These are phyloP conservation scores for Mythimna ferrago DNA, from an alignment of 2,888 invertebrate genomes.

Conservation along the genomic window DNA sequence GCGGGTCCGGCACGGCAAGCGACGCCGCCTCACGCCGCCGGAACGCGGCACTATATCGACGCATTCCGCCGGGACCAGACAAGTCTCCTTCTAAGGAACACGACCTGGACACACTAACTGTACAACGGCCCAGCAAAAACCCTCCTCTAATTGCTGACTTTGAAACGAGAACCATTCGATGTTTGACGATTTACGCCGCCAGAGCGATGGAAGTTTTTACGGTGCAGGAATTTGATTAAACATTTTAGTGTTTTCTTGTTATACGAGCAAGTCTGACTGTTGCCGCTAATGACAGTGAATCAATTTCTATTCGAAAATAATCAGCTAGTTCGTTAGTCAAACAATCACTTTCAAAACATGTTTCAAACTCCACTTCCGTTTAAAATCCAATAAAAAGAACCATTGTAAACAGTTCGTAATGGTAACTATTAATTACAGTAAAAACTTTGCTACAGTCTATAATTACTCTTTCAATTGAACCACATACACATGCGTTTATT, in stretches of 20 bases:
- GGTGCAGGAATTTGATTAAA: conserved; percentile 40
- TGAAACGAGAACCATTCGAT: conserved; percentile 68
- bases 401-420: conserved; percentile 52
- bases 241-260: conserved; percentile 26
- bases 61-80: conserved; percentile 80
- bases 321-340: conserved; percentile 12
- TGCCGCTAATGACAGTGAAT: conserved; percentile 7
- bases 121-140: conserved; percentile 78
- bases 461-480: conserved; percentile 56
- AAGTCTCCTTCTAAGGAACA: conserved; percentile 83
- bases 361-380: conserved; percentile 41
- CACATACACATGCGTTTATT: conserved; percentile 39
- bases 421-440: conserved; percentile 51
- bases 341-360: conserved; percentile 42
- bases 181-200: conserved; percentile 54
- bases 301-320: conserved; percentile 30
- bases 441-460: conserved; percentile 38
- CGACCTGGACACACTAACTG: conserved; percentile 83
- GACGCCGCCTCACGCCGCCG: conserved; percentile 35
- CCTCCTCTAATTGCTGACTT: conserved; percentile 79
- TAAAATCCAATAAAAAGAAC: conserved; percentile 43
- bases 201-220: conserved; percentile 36
- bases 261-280: not conserved
- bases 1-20: conserved; percentile 31
- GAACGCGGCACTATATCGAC: conserved; percentile 78